Evolutionary conservation across 1,140 invertebrate genomes (phyloP).

Genomic region (Drosophila miranda): DNA sequence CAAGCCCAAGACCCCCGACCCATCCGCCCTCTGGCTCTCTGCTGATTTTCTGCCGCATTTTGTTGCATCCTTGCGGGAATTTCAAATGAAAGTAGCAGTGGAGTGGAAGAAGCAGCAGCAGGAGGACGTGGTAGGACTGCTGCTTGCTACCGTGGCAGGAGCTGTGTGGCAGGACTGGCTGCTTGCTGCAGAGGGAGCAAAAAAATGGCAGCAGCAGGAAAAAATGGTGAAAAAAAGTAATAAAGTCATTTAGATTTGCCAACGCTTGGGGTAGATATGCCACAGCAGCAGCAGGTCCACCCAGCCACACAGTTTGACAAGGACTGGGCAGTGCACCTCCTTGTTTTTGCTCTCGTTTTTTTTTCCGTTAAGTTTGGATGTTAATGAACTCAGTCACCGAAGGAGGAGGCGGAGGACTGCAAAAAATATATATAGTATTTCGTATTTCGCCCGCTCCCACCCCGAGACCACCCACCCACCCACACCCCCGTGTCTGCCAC

Average conservation of each 20-base stretch:
- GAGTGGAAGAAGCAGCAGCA: constrained; percentile 40
- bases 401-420: constrained; percentile 20
- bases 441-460: not conserved
- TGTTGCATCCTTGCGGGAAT: constrained; percentile 71
- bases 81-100: constrained; percentile 74
- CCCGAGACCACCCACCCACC: not conserved
- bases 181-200: constrained; percentile 22
- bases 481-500: constrained; percentile 5
- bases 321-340: constrained; percentile 55
- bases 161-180: not conserved
- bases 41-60: constrained; percentile 72
- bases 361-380: constrained; percentile 54
- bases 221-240: constrained; percentile 70
- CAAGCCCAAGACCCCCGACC: too few relatives aligned
- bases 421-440: constrained; percentile 36
- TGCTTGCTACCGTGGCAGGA: too few relatives aligned
- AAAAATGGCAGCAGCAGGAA: constrained; percentile 23
- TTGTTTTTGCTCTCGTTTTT: constrained; percentile 31
- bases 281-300: constrained; percentile 37
- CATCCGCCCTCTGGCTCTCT: constrained; percentile 12
- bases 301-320: constrained; percentile 50
- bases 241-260: constrained; percentile 79
- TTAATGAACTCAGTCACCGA: constrained; percentile 71
- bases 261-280: constrained; percentile 76
- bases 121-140: not conserved